Percentiles rank a stretch among this genome's conserved stretches.
phyloP scores from a whole-genome alignment of 2,888 invertebrate genomes.

The Syrphus vitripennis region DNA sequence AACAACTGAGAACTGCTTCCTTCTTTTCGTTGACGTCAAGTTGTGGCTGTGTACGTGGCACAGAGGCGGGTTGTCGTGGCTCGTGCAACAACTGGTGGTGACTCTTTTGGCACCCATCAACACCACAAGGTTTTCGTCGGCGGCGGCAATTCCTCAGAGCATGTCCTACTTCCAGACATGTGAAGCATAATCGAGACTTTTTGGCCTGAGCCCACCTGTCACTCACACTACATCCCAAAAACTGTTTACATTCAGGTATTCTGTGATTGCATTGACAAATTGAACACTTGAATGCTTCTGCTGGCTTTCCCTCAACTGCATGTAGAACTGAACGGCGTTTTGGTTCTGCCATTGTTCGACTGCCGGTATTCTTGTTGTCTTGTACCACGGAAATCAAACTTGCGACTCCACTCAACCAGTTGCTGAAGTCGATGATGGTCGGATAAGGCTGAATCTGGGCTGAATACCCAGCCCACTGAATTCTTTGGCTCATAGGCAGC shows the following conservation, averaged over 20 bases:
- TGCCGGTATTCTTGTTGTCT: not conserved
- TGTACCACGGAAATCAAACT: slow-evolving; percentile 11
- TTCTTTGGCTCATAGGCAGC: not conserved
- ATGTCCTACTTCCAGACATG: slow-evolving; percentile 26
- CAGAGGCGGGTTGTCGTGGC: not conserved
- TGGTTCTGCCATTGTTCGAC: not conserved
- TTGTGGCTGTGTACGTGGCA: not conserved
- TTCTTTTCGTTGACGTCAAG: not conserved
- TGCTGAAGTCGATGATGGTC: slow-evolving; percentile 28
- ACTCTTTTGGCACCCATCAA: not conserved
- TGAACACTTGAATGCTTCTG: slow-evolving; percentile 1
- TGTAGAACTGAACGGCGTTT: slow-evolving; percentile 13
- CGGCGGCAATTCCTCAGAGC: slow-evolving; percentile 14
- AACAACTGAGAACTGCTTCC: slow-evolving; percentile 38
- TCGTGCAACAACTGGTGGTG: slow-evolving; percentile 36
- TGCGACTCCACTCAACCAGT: too few relatives aligned
- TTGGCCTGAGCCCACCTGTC: slow-evolving; percentile 18
- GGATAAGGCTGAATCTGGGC: slow-evolving; percentile 22
- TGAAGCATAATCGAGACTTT: too few relatives aligned
- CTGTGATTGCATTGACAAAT: slow-evolving; percentile 14
- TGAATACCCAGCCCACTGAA: slow-evolving; percentile 49
- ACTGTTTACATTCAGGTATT: slow-evolving; percentile 9
- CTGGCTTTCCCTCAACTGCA: not conserved
- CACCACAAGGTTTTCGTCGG: not conserved
- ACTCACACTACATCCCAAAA: not conserved